A percentile compares a stretch with the other conserved stretches of the same genome.
Conservation (phyloP, 1,140 invertebrate genomes). For the Drosophila funebris region DNA sequence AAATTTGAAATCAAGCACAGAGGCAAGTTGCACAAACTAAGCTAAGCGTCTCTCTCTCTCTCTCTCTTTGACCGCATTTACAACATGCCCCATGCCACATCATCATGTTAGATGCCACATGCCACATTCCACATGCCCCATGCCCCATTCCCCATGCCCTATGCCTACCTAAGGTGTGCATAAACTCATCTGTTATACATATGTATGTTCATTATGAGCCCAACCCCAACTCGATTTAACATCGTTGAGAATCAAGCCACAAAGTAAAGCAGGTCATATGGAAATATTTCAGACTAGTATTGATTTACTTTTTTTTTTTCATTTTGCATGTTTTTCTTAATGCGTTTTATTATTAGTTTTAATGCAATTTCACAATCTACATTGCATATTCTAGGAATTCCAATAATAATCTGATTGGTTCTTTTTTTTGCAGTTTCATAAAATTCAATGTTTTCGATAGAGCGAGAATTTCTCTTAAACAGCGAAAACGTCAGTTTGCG, state of each 20-base stretch:
- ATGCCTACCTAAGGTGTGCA: constrained; percentile 1
- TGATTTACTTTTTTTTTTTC: constrained; percentile 45
- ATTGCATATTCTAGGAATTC: background rate
- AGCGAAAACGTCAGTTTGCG: too few species aligned
- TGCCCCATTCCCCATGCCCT: background rate
- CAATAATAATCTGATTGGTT: constrained; percentile 19
- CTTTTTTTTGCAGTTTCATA: background rate
- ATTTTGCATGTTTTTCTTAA: constrained; percentile 10
- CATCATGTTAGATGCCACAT: too few species aligned
- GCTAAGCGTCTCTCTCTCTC: background rate
- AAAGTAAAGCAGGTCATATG: constrained; percentile 74
- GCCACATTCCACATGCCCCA: background rate
- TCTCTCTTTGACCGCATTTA: constrained; percentile 17
- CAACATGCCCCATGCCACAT: constrained; percentile 20
- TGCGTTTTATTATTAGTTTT: background rate
- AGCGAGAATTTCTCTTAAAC: too few species aligned
- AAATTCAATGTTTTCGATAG: too few species aligned
- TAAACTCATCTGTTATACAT: constrained; percentile 19
- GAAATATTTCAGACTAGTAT: constrained; percentile 55
- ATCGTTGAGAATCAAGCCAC: constrained; percentile 8
- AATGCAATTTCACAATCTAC: background rate
- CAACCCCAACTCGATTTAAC: constrained; percentile 32
- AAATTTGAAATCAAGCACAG: constrained; percentile 41
- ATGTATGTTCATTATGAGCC: background rate
- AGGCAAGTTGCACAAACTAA: constrained; percentile 11